Evolutionary conservation across 2,797 vertebrate species (phyloP).

Genomic region (Artibeus lituratus): DNA sequence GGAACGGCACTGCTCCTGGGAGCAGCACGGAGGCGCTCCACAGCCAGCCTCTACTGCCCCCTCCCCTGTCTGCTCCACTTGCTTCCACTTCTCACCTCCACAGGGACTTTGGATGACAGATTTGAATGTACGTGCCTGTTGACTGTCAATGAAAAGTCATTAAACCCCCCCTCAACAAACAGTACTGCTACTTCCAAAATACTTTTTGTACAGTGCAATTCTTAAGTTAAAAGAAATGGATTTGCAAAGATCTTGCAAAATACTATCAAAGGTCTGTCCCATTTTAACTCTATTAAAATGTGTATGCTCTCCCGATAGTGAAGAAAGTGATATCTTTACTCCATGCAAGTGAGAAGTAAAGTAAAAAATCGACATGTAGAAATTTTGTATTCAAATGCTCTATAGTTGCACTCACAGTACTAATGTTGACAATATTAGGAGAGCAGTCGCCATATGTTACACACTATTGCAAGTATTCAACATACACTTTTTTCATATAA

Average conservation of each 20-base stretch:
- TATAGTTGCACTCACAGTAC: not conserved
- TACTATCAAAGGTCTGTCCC: not conserved
- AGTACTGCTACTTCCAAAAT: not conserved
- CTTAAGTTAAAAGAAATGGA: not conserved
- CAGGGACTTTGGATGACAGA: not conserved
- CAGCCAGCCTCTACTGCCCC: not conserved
- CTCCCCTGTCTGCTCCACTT: no score
- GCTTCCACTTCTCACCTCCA: not conserved
- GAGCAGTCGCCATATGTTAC: not conserved
- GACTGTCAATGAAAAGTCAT: not conserved
- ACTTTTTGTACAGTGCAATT: not conserved
- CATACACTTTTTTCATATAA: not conserved
- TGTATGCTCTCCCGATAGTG: not conserved
- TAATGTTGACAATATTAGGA: accelerated
- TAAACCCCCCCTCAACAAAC: not conserved
- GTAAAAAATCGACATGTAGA: not conserved
- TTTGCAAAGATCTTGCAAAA: not conserved
- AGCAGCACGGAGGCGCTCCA: not conserved
- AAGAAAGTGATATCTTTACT: not conserved
- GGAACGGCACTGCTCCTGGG: not conserved
- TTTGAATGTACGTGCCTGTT: not conserved
- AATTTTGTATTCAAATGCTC: not conserved
- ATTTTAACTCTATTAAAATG: not conserved
- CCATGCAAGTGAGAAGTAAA: not conserved
- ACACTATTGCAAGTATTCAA: not conserved